Evolutionary conservation across 1,140 invertebrate species (phyloP).

Genomic region (Brachionus rotundiformis): DNA sequence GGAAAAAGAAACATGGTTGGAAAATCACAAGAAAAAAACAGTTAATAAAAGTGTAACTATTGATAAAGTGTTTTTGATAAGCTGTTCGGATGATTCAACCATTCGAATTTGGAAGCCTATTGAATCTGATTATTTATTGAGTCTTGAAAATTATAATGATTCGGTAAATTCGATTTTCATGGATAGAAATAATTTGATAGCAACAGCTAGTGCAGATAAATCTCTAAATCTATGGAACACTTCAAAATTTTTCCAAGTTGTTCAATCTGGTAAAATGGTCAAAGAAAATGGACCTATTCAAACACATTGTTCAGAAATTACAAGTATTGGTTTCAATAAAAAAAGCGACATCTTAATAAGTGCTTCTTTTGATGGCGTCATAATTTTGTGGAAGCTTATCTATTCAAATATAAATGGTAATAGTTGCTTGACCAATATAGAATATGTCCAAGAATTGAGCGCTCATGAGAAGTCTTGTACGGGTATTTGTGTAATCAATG

Average conservation of each 20-base stretch:
- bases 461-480: constrained; percentile 30
- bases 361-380: not conserved
- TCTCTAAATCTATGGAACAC: constrained; percentile 9
- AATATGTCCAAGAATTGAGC: constrained; percentile 1
- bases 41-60: constrained; percentile 53
- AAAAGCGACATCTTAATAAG: not conserved
- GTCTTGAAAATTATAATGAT: constrained; percentile 32
- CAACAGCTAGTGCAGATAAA: constrained; percentile 14
- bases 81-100: constrained; percentile 60
- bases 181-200: not conserved
- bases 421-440: not conserved
- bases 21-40: constrained; percentile 43
- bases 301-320: constrained; percentile 11
- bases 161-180: not conserved
- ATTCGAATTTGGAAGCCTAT: constrained; percentile 61
- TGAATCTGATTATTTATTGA: constrained; percentile 24
- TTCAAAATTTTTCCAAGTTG: not conserved
- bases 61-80: constrained; percentile 58
- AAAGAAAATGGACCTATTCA: not conserved
- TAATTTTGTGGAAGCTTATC: not conserved
- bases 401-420: constrained; percentile 9
- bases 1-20: constrained; percentile 45
- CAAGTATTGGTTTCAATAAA: not conserved
- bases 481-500: not conserved
- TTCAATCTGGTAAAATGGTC: constrained; percentile 1